phyloP scores from a whole-genome alignment of 2,113 vertebrate species.

The Oriolus oriolus region DNA sequence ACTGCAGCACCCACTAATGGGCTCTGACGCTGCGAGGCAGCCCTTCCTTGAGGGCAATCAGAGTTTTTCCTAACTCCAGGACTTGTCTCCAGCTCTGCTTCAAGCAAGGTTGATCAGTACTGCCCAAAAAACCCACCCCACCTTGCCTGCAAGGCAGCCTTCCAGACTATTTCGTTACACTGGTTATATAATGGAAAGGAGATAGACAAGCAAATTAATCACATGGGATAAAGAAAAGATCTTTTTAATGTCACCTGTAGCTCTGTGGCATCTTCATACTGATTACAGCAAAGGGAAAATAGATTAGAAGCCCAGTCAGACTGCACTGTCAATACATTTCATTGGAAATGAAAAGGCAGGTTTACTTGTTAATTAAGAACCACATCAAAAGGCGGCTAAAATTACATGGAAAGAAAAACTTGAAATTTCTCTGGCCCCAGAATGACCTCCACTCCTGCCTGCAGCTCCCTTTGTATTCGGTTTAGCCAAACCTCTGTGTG shows the following conservation, averaged over 20 bases:
- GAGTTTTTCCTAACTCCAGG: background rate
- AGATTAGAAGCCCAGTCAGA: background rate
- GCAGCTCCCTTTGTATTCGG: background rate
- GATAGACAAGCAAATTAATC: background rate
- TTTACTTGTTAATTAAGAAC: slow-evolving; percentile 36
- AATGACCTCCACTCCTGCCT: background rate
- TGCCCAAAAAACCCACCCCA: background rate
- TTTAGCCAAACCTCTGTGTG: background rate
- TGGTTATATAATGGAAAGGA: background rate
- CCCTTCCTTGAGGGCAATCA: background rate
- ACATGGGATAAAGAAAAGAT: background rate
- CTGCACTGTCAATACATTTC: background rate
- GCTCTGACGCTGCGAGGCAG: background rate
- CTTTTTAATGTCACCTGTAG: slow-evolving; percentile 21
- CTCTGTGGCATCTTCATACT: background rate
- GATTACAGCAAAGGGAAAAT: background rate
- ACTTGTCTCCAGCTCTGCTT: background rate
- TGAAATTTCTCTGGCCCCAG: background rate
- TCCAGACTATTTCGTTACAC: background rate
- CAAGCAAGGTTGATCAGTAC: background rate
- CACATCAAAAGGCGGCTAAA: slow-evolving; percentile 20
- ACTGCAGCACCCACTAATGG: rapidly evolving
- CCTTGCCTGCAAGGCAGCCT: background rate
- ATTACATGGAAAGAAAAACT: background rate
- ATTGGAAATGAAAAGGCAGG: background rate